Conservation (phyloP, 1,140 invertebrate species). For the Lineus longissimus region DNA sequence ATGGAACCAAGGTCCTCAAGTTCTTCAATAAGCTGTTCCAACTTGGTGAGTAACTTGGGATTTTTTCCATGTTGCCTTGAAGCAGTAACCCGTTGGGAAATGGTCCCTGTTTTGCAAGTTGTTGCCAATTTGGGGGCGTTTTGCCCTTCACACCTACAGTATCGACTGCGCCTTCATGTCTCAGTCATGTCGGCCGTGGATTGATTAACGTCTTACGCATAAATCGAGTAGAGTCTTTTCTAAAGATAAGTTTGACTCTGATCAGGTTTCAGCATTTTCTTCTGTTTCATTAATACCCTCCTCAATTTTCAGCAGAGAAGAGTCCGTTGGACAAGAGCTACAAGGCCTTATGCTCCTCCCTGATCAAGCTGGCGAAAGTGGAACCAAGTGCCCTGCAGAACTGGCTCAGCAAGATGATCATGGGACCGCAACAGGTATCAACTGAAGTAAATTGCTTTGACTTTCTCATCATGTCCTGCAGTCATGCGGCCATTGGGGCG, state of each 20-base stretch:
- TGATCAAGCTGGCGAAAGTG: slow-evolving; percentile 63
- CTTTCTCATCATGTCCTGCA: too few species aligned
- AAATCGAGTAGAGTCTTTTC: too few species aligned
- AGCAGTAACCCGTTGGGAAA: background rate
- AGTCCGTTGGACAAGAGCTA: slow-evolving; percentile 61
- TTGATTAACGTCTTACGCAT: too few species aligned
- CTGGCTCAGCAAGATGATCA: slow-evolving; percentile 61
- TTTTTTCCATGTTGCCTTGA: slow-evolving; percentile 23
- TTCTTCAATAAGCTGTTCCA: slow-evolving; percentile 77
- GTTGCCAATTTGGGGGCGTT: too few species aligned
- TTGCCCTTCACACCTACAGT: too few species aligned
- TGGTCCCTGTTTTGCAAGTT: too few species aligned
- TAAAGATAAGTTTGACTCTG: too few species aligned
- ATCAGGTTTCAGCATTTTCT: too few species aligned
- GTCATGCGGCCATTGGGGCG: too few species aligned
- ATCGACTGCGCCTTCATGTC: too few species aligned
- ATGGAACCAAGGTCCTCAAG: slow-evolving; percentile 72
- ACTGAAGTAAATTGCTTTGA: background rate
- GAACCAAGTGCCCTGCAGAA: slow-evolving; percentile 64
- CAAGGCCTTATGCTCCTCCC: slow-evolving; percentile 66
- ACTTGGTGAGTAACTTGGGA: slow-evolving; percentile 63
- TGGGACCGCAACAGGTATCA: slow-evolving; percentile 33
- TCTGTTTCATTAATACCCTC: background rate
- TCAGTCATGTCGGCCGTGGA: too few species aligned
- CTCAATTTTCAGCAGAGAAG: slow-evolving; percentile 43